Evolutionary conservation across 2,797 vertebrate genomes (phyloP).

Genomic region (Eremophila alpestris): DNA sequence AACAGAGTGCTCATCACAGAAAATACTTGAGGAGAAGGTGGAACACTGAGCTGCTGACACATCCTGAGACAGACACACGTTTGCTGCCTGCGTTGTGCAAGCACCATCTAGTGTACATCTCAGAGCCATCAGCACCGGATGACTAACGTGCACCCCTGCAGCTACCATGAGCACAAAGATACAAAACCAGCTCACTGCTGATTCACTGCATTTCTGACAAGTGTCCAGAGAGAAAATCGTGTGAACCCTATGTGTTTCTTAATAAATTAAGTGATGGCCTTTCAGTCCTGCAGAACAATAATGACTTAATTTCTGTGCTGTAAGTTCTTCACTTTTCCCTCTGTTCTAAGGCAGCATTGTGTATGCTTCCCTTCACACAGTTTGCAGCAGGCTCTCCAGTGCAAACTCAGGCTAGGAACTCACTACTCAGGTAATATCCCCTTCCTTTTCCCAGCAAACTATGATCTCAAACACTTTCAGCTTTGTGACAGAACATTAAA

Average conservation of each 20-base stretch:
- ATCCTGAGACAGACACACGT: background rate
- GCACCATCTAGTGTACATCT: conserved; percentile 67
- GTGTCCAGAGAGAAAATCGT: background rate
- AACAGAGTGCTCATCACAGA: background rate
- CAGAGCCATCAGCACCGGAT: background rate
- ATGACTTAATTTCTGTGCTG: background rate
- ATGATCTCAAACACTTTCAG: background rate
- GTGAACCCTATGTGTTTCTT: background rate
- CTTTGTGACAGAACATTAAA: background rate
- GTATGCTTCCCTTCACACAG: background rate
- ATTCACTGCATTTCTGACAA: background rate
- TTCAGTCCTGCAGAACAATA: background rate
- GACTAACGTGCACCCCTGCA: background rate
- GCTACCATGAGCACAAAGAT: background rate
- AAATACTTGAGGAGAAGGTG: background rate
- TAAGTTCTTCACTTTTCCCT: background rate
- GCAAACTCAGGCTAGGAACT: background rate
- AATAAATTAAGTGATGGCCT: background rate
- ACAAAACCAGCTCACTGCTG: background rate
- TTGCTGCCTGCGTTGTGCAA: conserved; percentile 49
- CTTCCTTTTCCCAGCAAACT: background rate
- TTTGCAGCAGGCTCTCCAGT: background rate
- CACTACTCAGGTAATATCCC: background rate
- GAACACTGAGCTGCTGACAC: background rate
- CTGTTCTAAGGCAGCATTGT: background rate